Conservation (phyloP, 2,888 invertebrate genomes). For the Andrena camellia region DNA sequence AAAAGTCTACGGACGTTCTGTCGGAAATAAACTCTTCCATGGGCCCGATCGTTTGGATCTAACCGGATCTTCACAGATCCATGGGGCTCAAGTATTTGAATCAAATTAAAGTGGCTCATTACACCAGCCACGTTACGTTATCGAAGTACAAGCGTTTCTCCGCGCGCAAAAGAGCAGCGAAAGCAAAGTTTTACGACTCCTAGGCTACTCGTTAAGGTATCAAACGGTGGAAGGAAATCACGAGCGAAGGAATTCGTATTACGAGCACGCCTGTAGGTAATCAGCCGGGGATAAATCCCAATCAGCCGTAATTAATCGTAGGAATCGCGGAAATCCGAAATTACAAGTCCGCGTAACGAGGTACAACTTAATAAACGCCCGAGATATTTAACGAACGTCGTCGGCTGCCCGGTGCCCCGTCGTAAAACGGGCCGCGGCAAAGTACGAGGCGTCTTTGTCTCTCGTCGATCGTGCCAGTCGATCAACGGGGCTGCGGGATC, state of each 20-base stretch:
- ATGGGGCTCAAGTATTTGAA: too few species aligned
- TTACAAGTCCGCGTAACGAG: background rate
- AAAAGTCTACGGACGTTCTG: too few species aligned
- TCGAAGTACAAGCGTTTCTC: background rate
- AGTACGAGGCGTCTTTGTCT: background rate
- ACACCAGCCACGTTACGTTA: background rate
- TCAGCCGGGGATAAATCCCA: slow-evolving; percentile 11
- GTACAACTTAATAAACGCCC: slow-evolving; percentile 20
- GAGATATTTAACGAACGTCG: slow-evolving; percentile 14
- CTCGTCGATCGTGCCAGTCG: background rate
- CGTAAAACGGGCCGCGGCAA: slow-evolving; percentile 12
- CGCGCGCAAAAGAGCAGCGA: background rate
- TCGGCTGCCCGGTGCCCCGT: background rate
- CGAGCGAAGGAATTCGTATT: background rate
- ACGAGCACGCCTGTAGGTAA: background rate
- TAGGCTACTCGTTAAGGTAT: background rate
- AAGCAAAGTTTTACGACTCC: background rate
- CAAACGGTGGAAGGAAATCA: background rate
- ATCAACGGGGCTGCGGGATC: background rate
- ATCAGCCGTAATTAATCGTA: slow-evolving; percentile 12
- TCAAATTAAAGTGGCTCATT: too few species aligned
- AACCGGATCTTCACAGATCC: too few species aligned
- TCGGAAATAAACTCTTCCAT: too few species aligned
- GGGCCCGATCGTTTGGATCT: too few species aligned
- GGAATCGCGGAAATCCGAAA: slow-evolving; percentile 22